These are phyloP conservation scores for Drosophila infuscata DNA, from an alignment of 2,888 invertebrate genomes.

Conservation along the genomic window DNA sequence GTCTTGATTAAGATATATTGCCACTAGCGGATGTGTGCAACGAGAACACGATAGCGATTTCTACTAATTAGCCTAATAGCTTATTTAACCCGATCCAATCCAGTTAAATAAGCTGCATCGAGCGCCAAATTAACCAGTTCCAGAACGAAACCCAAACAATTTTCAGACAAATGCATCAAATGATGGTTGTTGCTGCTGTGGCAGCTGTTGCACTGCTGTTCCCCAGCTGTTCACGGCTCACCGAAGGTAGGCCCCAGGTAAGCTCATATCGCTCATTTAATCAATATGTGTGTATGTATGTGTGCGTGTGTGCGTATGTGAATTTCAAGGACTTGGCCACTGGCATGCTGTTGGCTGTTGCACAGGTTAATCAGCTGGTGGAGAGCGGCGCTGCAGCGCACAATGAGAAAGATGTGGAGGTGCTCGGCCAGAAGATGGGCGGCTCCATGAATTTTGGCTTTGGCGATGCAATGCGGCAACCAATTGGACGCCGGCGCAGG, in stretches of 20 bases:
- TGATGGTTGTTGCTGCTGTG: not conserved
- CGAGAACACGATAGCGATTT: slow-evolving; percentile 18
- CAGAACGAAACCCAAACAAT: slow-evolving; percentile 1
- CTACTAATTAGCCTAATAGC: slow-evolving; percentile 35
- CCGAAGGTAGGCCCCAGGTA: slow-evolving; percentile 48
- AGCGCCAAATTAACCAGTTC: slow-evolving; percentile 5
- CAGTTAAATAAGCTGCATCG: slow-evolving; percentile 42
- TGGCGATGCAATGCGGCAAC: slow-evolving; percentile 63
- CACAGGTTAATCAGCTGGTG: slow-evolving; percentile 63
- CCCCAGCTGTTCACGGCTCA: slow-evolving; percentile 1
- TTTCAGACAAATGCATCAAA: slow-evolving; percentile 29
- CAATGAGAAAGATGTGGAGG: slow-evolving; percentile 61
- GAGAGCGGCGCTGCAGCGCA: slow-evolving; percentile 68
- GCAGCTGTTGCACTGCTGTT: slow-evolving; percentile 21
- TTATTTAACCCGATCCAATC: not conserved
- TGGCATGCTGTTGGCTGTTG: slow-evolving; percentile 54
- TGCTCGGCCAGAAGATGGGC: slow-evolving; percentile 58
- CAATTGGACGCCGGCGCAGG: slow-evolving; percentile 19
- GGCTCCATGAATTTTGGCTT: slow-evolving; percentile 59
- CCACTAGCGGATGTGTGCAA: slow-evolving; percentile 37
- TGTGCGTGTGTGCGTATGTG: not conserved
- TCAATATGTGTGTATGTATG: not conserved
- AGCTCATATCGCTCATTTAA: slow-evolving; percentile 3
- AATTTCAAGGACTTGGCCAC: slow-evolving; percentile 59
- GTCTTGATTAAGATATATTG: slow-evolving; percentile 36